Conservation (phyloP, 2,888 invertebrate genomes). For the Chironomus tentans region DNA sequence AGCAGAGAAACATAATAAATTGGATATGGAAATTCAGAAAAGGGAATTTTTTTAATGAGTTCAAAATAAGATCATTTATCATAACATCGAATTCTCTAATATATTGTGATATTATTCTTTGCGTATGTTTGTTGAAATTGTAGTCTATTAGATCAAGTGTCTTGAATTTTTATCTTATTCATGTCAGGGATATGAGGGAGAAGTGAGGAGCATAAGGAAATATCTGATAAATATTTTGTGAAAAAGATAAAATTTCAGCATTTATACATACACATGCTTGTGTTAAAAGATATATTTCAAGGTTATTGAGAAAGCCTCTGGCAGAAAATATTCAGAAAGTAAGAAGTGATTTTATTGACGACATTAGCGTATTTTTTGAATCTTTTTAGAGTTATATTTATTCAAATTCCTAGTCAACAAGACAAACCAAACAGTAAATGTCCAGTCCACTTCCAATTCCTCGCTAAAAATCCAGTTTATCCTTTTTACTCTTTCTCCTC, state of each 20-base stretch:
- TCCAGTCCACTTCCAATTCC: neutral
- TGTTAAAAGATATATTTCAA: no score
- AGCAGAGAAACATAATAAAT: neutral
- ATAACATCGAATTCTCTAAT: neutral
- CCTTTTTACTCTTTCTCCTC: neutral
- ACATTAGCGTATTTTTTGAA: no score
- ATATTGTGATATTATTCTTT: neutral
- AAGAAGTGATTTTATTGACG: neutral
- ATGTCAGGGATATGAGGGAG: neutral
- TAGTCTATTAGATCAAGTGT: neutral
- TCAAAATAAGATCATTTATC: neutral
- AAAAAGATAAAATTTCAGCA: no score
- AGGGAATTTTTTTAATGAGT: neutral
- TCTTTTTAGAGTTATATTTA: no score
- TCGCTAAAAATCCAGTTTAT: neutral
- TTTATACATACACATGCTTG: no score
- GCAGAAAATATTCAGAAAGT: neutral
- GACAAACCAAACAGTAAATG: neutral
- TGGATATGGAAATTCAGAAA: neutral
- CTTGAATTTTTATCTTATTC: no score
- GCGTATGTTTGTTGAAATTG: neutral
- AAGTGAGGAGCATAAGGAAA: neutral
- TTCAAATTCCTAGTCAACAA: no score
- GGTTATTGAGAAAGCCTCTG: no score
- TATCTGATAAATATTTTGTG: no score